These are phyloP conservation scores for Masticophis lateralis DNA, from an alignment of 2,797 vertebrate species.

Conservation along the genomic window DNA sequence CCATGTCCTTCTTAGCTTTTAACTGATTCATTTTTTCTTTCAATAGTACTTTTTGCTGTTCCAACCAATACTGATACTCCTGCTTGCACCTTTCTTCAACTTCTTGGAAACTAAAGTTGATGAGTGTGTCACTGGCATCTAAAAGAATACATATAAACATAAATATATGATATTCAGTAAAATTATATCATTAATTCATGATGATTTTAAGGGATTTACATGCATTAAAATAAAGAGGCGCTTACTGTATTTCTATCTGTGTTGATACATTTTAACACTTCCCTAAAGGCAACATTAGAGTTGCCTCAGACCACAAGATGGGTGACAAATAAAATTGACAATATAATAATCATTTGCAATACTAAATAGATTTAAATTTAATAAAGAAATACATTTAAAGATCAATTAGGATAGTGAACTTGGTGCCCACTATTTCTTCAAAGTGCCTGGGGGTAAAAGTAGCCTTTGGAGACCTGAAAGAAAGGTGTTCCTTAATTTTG, in stretches of 20 bases:
- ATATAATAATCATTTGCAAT: background rate
- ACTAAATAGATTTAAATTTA: background rate
- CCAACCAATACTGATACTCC: slow-evolving; percentile 70
- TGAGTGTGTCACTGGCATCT: slow-evolving; percentile 60
- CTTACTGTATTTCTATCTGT: background rate
- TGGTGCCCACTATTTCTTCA: background rate
- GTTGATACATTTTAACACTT: background rate
- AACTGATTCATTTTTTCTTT: slow-evolving; percentile 57
- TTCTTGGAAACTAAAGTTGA: slow-evolving; percentile 64
- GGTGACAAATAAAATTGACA: background rate
- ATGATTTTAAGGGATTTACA: background rate
- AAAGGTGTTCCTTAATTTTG: background rate
- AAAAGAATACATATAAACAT: slow-evolving; percentile 24
- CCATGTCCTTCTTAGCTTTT: slow-evolving; percentile 63
- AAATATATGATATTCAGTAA: background rate
- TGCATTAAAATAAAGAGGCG: background rate
- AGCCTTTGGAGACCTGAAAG: background rate
- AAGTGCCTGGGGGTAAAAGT: background rate
- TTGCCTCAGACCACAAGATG: background rate
- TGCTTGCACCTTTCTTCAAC: slow-evolving; percentile 65
- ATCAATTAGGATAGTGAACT: background rate
- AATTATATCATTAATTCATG: background rate
- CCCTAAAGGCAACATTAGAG: background rate
- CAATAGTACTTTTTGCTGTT: slow-evolving; percentile 68
- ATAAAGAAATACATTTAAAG: background rate